Conservation (phyloP, 1,140 invertebrate species). For the Aphelenchoides besseyi region DNA sequence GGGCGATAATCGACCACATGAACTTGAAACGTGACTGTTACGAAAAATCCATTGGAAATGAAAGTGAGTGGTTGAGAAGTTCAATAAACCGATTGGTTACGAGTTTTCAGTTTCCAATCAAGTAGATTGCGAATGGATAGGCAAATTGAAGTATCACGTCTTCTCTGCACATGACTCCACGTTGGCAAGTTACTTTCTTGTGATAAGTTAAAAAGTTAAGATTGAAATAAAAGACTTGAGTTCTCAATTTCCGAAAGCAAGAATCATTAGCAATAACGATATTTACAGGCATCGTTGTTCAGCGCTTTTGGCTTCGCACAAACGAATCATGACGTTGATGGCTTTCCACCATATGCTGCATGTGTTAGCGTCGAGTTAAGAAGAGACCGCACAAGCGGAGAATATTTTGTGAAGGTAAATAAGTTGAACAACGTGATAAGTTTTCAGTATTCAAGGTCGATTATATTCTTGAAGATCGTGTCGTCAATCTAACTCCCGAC, state of each 20-base stretch:
- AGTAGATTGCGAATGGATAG: conserved; percentile 1
- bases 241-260: not conserved
- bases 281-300: not conserved
- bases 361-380: not conserved
- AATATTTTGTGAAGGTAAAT: conserved; percentile 2
- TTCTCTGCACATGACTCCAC: conserved; percentile 2
- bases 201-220: not conserved
- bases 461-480: not conserved
- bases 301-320: not conserved
- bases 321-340: not conserved
- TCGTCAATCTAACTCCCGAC: not conserved
- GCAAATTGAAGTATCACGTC: not conserved
- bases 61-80: no score
- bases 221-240: not conserved
- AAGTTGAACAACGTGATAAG: not conserved
- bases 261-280: no score
- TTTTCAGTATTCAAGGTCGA: not conserved
- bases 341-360: not conserved
- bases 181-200: no score
- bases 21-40: not conserved
- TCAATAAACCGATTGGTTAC: no score
- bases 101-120: not conserved
- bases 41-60: not conserved
- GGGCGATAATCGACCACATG: conserved; percentile 5
- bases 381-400: not conserved